Evolutionary conservation across 2,888 invertebrate genomes (phyloP).

Genomic region (Acleris sparsana): DNA sequence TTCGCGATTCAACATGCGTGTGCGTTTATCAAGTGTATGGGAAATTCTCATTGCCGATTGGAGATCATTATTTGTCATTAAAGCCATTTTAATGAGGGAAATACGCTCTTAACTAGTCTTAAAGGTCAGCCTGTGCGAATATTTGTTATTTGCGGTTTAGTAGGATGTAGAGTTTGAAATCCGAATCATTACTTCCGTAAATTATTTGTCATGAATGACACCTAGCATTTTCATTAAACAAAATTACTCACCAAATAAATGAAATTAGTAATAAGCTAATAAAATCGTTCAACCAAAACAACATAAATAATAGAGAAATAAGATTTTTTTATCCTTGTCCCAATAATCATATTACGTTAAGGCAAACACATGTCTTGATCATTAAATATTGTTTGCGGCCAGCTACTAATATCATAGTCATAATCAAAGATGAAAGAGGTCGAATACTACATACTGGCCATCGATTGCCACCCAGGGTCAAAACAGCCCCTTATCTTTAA

Average conservation of each 20-base stretch:
- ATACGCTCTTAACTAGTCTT: not conserved
- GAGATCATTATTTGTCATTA: not conserved
- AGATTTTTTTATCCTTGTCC: too few relatives aligned
- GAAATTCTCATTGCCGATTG: constrained; percentile 29
- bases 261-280: too few relatives aligned
- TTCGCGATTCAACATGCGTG: constrained; percentile 64
- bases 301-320: too few relatives aligned
- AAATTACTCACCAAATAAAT: too few relatives aligned
- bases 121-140: not conserved
- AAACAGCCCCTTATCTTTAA: constrained; percentile 47
- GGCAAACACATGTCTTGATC: too few relatives aligned
- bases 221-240: too few relatives aligned
- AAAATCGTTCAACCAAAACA: too few relatives aligned
- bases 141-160: not conserved
- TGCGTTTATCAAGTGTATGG: constrained; percentile 13
- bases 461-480: constrained; percentile 36
- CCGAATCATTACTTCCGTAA: too few relatives aligned
- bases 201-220: not conserved
- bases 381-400: not conserved
- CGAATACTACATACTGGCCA: constrained; percentile 7
- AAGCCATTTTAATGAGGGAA: not conserved
- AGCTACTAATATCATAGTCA: constrained; percentile 1
- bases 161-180: too few relatives aligned
- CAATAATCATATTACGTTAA: too few relatives aligned
- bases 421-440: constrained; percentile 7